A percentile compares a stretch with the other conserved stretches of the same genome.
These are phyloP conservation scores for Ectemnius cavifrons DNA, from an alignment of 2,888 invertebrate species.

Conservation along the genomic window DNA sequence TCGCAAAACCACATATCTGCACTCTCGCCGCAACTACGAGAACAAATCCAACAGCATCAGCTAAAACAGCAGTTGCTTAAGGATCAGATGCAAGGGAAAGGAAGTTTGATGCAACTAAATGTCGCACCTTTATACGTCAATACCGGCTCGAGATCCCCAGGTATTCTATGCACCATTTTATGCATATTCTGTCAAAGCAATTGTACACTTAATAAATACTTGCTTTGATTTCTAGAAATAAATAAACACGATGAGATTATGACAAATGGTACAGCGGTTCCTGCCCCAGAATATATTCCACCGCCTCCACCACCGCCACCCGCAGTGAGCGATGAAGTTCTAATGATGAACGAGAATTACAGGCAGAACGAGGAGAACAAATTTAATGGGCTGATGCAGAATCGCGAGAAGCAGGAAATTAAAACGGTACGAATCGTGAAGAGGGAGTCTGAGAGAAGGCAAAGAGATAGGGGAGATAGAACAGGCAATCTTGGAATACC, in stretches of 20 bases:
- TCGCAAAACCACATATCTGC: conserved; percentile 68
- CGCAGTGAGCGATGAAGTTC: conserved; percentile 65
- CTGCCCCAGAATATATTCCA: conserved; percentile 73
- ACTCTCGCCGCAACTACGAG: conserved; percentile 69
- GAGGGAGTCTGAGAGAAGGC: conserved; percentile 91
- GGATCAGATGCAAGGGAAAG: conserved; percentile 73
- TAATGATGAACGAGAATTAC: conserved; percentile 66
- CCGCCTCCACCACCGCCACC: conserved; percentile 75
- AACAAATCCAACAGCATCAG: conserved; percentile 74
- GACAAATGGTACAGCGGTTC: conserved; percentile 58
- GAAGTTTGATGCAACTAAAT: conserved; percentile 62
- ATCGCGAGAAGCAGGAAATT: conserved; percentile 91
- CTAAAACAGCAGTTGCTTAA: conserved; percentile 72
- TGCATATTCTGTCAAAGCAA: background rate
- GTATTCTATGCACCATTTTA: conserved; percentile 25
- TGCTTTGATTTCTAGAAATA: conserved; percentile 49
- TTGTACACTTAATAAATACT: background rate
- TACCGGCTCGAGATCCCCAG: conserved; percentile 78
- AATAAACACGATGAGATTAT: conserved; percentile 63
- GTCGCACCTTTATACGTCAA: conserved; percentile 85
- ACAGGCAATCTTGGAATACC: conserved; percentile 76
- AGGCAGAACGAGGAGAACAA: conserved; percentile 68
- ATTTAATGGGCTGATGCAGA: conserved; percentile 81
- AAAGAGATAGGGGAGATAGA: conserved; percentile 87
- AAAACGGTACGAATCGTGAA: conserved; percentile 97